phyloP scores from a whole-genome alignment of 2,888 invertebrate genomes.

The Parthenolecanium corni region DNA sequence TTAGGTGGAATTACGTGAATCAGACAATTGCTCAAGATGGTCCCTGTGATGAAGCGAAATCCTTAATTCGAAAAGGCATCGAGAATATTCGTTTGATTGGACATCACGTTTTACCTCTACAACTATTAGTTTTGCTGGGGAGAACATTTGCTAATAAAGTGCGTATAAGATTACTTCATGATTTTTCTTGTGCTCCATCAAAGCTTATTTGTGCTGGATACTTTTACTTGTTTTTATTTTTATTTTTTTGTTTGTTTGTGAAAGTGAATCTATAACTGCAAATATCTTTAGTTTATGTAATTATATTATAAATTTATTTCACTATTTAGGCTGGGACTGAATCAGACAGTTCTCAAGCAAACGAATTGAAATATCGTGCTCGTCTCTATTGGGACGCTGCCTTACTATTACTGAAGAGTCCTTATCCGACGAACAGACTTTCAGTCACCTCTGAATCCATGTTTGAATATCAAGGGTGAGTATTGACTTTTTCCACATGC shows the following conservation, averaged over 20 bases:
- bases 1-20: conserved; percentile 52
- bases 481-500: too few species aligned
- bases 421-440: conserved; percentile 37
- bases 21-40: conserved; percentile 47
- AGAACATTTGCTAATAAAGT: conserved; percentile 37
- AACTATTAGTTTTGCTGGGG: conserved; percentile 61
- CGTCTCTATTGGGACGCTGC: conserved; percentile 65
- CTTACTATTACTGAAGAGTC: conserved; percentile 58
- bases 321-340: conserved; percentile 1
- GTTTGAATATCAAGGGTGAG: conserved; percentile 53
- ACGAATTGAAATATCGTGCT: conserved; percentile 51
- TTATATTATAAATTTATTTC: too few species aligned
- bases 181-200: too few species aligned
- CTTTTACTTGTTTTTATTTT: too few species aligned
- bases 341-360: background rate
- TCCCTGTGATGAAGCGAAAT: conserved; percentile 53
- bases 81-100: conserved; percentile 72
- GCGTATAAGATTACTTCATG: conserved; percentile 3
- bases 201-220: too few species aligned
- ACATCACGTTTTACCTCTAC: conserved; percentile 66
- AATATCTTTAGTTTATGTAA: too few species aligned
- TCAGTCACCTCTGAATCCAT: conserved; percentile 36
- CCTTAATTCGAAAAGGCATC: conserved; percentile 64
- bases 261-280: background rate
- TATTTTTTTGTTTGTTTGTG: background rate